These are phyloP conservation scores for Nymphalis c-album DNA, from an alignment of 2,888 invertebrate genomes.

Conservation along the genomic window DNA sequence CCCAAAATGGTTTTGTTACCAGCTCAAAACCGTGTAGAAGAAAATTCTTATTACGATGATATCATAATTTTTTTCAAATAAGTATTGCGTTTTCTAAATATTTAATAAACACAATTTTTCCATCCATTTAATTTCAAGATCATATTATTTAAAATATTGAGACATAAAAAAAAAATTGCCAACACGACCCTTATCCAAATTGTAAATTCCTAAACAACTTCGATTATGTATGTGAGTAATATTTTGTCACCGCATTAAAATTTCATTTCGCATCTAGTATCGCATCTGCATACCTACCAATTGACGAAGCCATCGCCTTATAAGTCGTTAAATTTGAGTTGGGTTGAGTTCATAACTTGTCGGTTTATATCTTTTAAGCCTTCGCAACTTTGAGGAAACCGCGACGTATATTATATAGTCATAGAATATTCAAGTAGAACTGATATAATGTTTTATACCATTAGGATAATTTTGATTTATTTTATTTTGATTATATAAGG, in stretches of 20 bases:
- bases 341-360: constrained; percentile 54
- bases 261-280: constrained; percentile 40
- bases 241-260: constrained; percentile 36
- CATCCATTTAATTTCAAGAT: too few relatives aligned
- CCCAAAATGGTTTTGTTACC: too few relatives aligned
- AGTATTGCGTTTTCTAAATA: too few relatives aligned
- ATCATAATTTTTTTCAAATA: too few relatives aligned
- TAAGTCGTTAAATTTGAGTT: constrained; percentile 41
- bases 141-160: too few relatives aligned
- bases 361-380: constrained; percentile 49
- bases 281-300: constrained; percentile 39
- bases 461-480: too few relatives aligned
- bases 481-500: too few relatives aligned
- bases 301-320: constrained; percentile 44
- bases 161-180: background rate
- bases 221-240: constrained; percentile 21
- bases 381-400: constrained; percentile 49
- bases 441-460: constrained; percentile 3
- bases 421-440: constrained; percentile 40
- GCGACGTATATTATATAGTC: constrained; percentile 42
- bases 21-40: too few relatives aligned
- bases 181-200: background rate
- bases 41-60: too few relatives aligned
- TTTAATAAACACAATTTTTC: too few relatives aligned
- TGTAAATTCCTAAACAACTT: constrained; percentile 16